Evolutionary conservation across 2,797 vertebrate species (phyloP), one percentile per base, ranked within the genome.

Genomic region (Sebastes vulpes): DNA sequence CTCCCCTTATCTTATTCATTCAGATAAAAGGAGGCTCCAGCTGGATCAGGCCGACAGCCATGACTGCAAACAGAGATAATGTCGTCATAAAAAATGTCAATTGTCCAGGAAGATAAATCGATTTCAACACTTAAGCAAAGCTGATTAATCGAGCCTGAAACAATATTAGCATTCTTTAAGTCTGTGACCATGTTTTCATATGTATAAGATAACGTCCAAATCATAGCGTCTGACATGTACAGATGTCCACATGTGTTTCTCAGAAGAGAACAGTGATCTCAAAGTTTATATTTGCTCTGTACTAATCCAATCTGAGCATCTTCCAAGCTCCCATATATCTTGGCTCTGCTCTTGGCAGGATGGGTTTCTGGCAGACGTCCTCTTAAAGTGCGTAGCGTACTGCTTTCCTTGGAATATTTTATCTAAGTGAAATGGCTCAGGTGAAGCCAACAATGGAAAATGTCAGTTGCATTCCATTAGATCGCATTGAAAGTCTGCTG

Each of bases 291-390:
- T 86, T 81, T 73, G 77, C 79, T 84, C 83, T 28, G 81, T 69
- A 81, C 70, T 86, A 79, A 94, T 93, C 88, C 76, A 90, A 78
- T 84, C 82, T 84, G 72, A 94, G 84, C 61, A 85, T 83, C 89
- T 82, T 92, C 91, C 92, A 92, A 82, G 73, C 71, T 83, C 86
- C 75, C 82, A 88, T 75, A 90, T 91, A 86, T 84, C 90, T 89
- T 91, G 83, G 89, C 84, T 60, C 18, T 9, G 35, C 23, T 86
- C 71, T 84, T 93, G 90, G 91, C 88, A 87, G 73, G 77, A 46
- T 16, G 68, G 68, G 46, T 18, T 59, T 77, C 68, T 83, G 84
- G 92, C 80, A 92, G 72, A 90, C 42, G 76, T 82, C 69, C 48
- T 75, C 59, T 67, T 65, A 9, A 63, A 89, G 73, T 59, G 29